A percentile compares a stretch with the other conserved stretches of the same genome.
phyloP scores from a whole-genome alignment of 2,113 vertebrate genomes.

The Phyllostomus hastatus region DNA sequence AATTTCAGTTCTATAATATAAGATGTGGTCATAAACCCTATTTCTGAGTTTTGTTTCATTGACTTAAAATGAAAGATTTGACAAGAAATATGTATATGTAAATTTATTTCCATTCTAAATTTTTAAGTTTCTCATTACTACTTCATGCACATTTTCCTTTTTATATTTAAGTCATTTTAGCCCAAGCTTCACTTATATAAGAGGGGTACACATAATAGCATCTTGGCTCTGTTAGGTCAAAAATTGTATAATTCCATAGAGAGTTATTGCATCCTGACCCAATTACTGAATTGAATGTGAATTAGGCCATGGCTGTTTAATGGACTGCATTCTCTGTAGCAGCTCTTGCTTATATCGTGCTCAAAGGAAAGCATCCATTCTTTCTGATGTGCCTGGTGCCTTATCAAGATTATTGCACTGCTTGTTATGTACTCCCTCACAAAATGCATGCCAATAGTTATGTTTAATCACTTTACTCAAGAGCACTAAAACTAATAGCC shows the following conservation, averaged over 20 bases:
- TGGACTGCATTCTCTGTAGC: conserved; percentile 10
- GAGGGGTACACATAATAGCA: neutral
- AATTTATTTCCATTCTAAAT: neutral
- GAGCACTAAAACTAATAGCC: conserved; percentile 52
- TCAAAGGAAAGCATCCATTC: conserved; percentile 40
- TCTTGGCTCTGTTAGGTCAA: neutral
- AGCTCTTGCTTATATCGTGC: neutral
- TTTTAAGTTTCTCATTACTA: neutral
- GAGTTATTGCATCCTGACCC: conserved; percentile 34
- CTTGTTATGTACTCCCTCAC: neutral
- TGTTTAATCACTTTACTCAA: conserved; percentile 51
- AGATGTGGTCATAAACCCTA: neutral
- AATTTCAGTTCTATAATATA: neutral
- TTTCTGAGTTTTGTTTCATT: neutral
- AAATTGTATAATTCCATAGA: conserved; percentile 1
- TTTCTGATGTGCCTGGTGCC: neutral
- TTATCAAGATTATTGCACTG: conserved; percentile 6
- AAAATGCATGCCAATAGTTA: conserved; percentile 42
- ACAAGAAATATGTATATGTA: neutral
- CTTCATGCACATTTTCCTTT: neutral
- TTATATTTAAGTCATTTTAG: neutral
- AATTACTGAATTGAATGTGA: conserved; percentile 41
- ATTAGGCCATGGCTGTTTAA: conserved; percentile 45
- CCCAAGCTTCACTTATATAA: neutral
- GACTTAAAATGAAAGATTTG: neutral